These are phyloP conservation scores for Porites evermanni DNA, from an alignment of 92 coral and sea anemone genomes.

Conservation along the genomic window DNA sequence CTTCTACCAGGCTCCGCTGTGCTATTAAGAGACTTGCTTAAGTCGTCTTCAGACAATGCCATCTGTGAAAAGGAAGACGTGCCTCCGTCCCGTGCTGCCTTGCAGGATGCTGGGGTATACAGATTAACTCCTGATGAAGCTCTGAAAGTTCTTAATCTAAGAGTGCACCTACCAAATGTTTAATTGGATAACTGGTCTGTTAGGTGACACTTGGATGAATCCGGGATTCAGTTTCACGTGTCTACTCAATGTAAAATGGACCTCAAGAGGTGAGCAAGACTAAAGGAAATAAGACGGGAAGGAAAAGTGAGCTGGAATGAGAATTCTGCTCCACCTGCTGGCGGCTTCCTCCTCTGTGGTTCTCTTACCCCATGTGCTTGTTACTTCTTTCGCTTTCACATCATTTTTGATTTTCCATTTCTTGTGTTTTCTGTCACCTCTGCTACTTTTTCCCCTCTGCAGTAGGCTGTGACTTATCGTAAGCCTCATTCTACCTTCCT, in stretches of 20 bases:
- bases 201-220: too few relatives aligned
- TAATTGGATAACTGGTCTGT: not conserved
- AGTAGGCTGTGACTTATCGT: too few relatives aligned
- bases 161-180: constrained; percentile 83
- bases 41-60: constrained; percentile 61
- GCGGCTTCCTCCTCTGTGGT: not conserved
- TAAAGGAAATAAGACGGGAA: too few relatives aligned
- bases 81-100: constrained; percentile 74
- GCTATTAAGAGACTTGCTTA: constrained; percentile 75
- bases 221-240: too few relatives aligned
- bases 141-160: constrained; percentile 78
- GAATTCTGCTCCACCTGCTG: not conserved
- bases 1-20: constrained; percentile 96
- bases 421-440: not conserved
- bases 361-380: not conserved
- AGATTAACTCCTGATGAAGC: constrained; percentile 81
- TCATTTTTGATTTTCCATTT: not conserved
- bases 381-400: not conserved
- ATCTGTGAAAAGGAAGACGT: constrained; percentile 49
- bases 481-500: too few relatives aligned
- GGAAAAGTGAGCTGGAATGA: too few relatives aligned
- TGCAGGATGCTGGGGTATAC: constrained; percentile 90
- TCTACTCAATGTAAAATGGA: too few relatives aligned
- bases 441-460: not conserved
- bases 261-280: too few relatives aligned